phyloP scores from a whole-genome alignment of 2,888 invertebrate species.

The Perizoma flavofasciatum region DNA sequence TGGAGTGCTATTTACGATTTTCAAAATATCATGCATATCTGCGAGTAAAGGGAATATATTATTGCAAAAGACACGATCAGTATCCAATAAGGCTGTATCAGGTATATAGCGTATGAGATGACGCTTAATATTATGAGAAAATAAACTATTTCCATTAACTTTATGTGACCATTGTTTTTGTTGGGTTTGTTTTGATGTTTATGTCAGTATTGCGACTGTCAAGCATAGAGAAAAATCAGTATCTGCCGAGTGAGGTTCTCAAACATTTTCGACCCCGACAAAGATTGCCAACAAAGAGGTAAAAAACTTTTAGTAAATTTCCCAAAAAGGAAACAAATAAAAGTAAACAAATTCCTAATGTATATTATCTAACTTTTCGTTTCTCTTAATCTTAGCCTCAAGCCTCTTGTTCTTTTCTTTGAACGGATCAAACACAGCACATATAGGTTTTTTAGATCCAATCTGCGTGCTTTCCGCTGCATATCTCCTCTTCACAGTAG shows the following conservation, averaged over 20 bases:
- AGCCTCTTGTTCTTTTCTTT: slow-evolving; percentile 60
- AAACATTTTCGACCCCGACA: too few species aligned
- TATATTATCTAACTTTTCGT: not conserved
- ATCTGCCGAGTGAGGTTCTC: not conserved
- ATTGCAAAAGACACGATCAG: slow-evolving; percentile 54
- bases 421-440: slow-evolving; percentile 59
- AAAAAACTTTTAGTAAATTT: too few species aligned
- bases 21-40: slow-evolving; percentile 57
- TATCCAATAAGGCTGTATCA: slow-evolving; percentile 71
- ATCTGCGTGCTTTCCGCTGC: slow-evolving; percentile 56
- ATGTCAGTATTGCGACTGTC: slow-evolving; percentile 9
- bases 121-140: slow-evolving; percentile 56
- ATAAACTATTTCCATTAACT: slow-evolving; percentile 74
- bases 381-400: slow-evolving; percentile 37
- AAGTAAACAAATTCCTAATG: not conserved
- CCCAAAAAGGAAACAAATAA: not conserved
- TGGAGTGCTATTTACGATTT: not conserved
- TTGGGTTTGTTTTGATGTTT: slow-evolving; percentile 32
- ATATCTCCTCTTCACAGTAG: slow-evolving; percentile 45
- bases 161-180: slow-evolving; percentile 49
- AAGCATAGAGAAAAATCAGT: not conserved
- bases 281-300: too few species aligned
- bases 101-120: slow-evolving; percentile 57
- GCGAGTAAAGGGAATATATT: slow-evolving; percentile 56
- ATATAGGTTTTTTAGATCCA: slow-evolving; percentile 62